Conservation (phyloP, 2,888 invertebrate species). For the Lapara coniferarum region DNA sequence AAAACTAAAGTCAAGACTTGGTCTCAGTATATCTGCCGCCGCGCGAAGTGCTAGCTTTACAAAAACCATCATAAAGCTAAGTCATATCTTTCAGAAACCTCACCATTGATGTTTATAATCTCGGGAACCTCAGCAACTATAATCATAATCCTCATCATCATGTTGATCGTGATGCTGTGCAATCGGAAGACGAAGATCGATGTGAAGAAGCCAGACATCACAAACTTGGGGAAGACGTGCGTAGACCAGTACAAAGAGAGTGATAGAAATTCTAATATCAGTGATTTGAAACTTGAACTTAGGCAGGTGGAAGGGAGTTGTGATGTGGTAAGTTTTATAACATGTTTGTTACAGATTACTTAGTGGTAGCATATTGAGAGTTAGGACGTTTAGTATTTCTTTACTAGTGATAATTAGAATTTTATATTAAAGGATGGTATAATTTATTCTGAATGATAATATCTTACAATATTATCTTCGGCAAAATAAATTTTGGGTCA, state of each 20-base stretch:
- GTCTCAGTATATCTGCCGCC: too few species aligned
- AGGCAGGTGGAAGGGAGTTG: constrained; percentile 91
- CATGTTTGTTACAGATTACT: neutral
- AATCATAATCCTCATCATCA: constrained; percentile 90
- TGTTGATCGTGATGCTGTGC: constrained; percentile 90
- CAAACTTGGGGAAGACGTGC: constrained; percentile 64
- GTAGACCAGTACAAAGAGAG: constrained; percentile 86
- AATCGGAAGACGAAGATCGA: constrained; percentile 82
- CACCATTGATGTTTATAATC: constrained; percentile 90
- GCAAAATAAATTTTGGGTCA: too few species aligned
- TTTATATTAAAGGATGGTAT: too few species aligned
- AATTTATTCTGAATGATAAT: too few species aligned
- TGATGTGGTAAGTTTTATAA: constrained; percentile 82
- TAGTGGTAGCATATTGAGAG: too few species aligned
- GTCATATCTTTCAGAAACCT: constrained; percentile 84
- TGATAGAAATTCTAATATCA: constrained; percentile 94
- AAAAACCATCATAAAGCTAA: neutral
- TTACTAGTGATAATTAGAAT: too few species aligned
- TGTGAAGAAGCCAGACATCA: constrained; percentile 84
- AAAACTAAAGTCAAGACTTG: too few species aligned
- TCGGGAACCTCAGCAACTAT: constrained; percentile 89
- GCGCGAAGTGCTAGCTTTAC: too few species aligned
- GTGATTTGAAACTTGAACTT: constrained; percentile 94
- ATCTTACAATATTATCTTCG: too few species aligned
- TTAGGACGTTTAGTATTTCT: too few species aligned